These are phyloP conservation scores for Acanthosepion esculentum DNA, from an alignment of 2,888 invertebrate species.

Conservation along the genomic window DNA sequence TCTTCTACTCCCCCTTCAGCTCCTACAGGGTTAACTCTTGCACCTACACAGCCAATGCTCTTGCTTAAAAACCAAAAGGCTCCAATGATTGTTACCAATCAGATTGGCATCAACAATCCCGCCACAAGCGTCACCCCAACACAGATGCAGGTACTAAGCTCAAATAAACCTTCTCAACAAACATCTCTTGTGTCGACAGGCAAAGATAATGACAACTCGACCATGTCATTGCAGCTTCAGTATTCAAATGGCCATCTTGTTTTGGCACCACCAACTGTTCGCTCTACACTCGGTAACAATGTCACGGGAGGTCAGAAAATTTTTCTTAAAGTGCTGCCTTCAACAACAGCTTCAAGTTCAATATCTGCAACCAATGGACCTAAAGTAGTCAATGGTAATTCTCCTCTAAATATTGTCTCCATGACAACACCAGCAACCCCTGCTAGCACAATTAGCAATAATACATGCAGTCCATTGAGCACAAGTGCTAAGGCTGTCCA, in stretches of 20 bases:
- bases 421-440: not conserved
- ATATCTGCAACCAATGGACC: not conserved
- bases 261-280: not conserved
- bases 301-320: not conserved
- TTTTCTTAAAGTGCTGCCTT: slow-evolving; percentile 43
- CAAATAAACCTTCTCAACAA: not conserved
- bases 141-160: not conserved
- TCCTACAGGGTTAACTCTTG: not conserved
- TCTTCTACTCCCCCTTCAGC: not conserved
- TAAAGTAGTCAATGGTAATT: slow-evolving; percentile 20
- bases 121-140: not conserved
- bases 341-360: slow-evolving; percentile 21
- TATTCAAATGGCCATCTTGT: slow-evolving; percentile 25
- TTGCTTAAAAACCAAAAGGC: slow-evolving; percentile 39
- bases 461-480: not conserved
- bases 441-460: not conserved
- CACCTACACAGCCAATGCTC: slow-evolving; percentile 1
- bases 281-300: slow-evolving; percentile 24
- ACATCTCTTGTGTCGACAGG: not conserved
- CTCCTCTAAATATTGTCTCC: not conserved
- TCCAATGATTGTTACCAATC: slow-evolving; percentile 20
- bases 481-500: not conserved
- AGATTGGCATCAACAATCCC: not conserved
- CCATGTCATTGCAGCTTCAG: slow-evolving; percentile 35
- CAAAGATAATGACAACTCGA: not conserved